Conservation (phyloP, 2,888 invertebrate species). For the Alloplasta piceator region DNA sequence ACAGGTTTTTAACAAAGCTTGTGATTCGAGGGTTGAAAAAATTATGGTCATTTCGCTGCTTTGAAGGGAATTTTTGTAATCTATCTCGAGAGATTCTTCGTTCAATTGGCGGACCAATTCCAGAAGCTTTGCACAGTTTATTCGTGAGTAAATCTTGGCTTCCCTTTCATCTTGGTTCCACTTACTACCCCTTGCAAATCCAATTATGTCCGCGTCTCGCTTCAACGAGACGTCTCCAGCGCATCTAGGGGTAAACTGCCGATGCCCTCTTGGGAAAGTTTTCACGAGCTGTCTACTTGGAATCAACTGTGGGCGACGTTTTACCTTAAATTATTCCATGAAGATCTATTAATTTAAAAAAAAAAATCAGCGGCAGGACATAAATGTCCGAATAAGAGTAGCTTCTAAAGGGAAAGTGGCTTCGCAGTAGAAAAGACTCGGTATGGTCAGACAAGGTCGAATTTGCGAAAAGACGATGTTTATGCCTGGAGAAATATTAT, state of each 20-base stretch:
- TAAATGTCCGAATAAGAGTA: too few relatives aligned
- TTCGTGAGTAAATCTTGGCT: conserved; percentile 37
- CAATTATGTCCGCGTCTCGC: background rate
- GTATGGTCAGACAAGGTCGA: conserved; percentile 23
- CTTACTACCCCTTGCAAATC: conserved; percentile 6
- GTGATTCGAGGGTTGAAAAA: too few relatives aligned
- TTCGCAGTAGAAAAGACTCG: conserved; percentile 14
- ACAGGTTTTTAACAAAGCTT: too few relatives aligned
- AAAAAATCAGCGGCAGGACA: too few relatives aligned
- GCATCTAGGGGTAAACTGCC: background rate
- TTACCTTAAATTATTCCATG: background rate
- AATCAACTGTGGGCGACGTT: background rate
- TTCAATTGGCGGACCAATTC: too few relatives aligned
- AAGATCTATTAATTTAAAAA: too few relatives aligned
- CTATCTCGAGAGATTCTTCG: too few relatives aligned
- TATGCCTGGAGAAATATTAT: conserved; percentile 26
- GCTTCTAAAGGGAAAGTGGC: too few relatives aligned
- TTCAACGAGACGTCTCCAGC: conserved; percentile 3
- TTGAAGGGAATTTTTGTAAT: too few relatives aligned
- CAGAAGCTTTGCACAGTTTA: conserved; percentile 59
- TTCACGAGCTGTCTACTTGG: conserved; percentile 16
- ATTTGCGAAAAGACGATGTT: too few relatives aligned
- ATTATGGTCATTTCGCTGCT: too few relatives aligned
- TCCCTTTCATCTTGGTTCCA: conserved; percentile 31
- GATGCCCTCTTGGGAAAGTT: conserved; percentile 37